phyloP scores from a whole-genome alignment of 64 coral and sea anemone genomes.

The Actinia equina region DNA sequence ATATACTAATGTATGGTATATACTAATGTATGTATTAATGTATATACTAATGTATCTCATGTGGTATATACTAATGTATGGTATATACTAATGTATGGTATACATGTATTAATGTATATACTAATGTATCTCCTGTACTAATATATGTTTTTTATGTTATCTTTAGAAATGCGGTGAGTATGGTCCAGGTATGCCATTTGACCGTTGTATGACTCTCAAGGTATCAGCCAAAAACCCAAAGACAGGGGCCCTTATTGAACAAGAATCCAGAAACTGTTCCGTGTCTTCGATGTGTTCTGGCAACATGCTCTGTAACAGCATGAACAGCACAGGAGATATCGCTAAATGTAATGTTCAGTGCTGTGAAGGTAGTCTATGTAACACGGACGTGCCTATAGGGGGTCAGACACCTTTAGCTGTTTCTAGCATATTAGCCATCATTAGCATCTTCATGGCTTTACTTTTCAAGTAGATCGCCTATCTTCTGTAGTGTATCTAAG shows the following conservation, averaged over 20 bases:
- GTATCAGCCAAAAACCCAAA: not conserved
- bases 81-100: too few relatives aligned
- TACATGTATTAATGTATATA: too few relatives aligned
- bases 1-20: too few relatives aligned
- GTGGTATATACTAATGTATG: too few relatives aligned
- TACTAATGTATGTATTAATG: too few relatives aligned
- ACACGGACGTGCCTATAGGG: not conserved
- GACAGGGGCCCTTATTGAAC: not conserved
- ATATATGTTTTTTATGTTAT: not conserved
- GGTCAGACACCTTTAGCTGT: not conserved
- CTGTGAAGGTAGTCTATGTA: constrained; percentile 1
- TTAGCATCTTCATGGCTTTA: not conserved
- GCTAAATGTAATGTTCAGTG: not conserved
- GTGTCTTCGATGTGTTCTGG: not conserved
- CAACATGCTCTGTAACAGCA: not conserved
- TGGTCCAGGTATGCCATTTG: not conserved
- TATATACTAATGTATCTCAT: too few relatives aligned
- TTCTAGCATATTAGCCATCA: not conserved
- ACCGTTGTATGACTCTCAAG: not conserved
- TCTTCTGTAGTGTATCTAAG: not conserved
- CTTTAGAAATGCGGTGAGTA: not conserved
- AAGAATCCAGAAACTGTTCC: not conserved
- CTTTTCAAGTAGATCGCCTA: not conserved
- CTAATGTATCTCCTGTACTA: too few relatives aligned
- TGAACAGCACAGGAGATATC: not conserved